phyloP scores from a whole-genome alignment of 2,797 vertebrate genomes.

The Lepus townsendii region DNA sequence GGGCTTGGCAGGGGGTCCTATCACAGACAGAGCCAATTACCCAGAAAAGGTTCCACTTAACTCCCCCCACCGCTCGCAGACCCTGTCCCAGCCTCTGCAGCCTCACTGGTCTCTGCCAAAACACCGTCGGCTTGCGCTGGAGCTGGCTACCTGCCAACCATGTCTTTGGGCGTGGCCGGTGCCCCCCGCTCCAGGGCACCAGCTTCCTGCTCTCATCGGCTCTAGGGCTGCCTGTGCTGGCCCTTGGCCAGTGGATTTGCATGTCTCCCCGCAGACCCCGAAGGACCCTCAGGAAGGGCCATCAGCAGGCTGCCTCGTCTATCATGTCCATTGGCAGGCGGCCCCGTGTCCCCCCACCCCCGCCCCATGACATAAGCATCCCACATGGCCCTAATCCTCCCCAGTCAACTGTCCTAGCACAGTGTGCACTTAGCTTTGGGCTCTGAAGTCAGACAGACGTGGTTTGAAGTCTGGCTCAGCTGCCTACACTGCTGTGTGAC shows the following conservation, averaged over 20 bases:
- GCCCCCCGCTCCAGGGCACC: background rate
- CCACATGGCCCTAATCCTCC: background rate
- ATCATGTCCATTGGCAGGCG: background rate
- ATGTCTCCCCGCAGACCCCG: background rate
- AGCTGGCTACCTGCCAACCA: constrained; percentile 26
- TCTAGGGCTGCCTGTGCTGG: constrained; percentile 9
- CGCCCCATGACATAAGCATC: background rate
- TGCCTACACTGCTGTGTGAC: background rate
- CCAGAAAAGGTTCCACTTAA: constrained; percentile 76
- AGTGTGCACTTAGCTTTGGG: background rate
- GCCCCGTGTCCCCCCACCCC: background rate
- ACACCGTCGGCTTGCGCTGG: background rate
- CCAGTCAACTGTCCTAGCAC: background rate
- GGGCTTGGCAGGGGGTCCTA: constrained; percentile 43
- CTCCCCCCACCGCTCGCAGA: constrained; percentile 66
- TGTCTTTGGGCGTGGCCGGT: background rate
- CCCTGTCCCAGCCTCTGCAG: constrained; percentile 27
- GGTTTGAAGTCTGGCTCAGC: background rate
- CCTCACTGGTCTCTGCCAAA: constrained; percentile 37
- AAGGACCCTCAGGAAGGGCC: background rate
- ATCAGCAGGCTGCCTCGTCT: background rate
- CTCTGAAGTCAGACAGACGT: background rate
- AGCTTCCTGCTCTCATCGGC: background rate
- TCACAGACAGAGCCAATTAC: background rate
- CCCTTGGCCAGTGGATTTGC: constrained; percentile 19